Evolutionary conservation across 1,140 invertebrate species (phyloP), one percentile per base, ranked within the genome.

Genomic region (Heliconius eleuchia): DNA sequence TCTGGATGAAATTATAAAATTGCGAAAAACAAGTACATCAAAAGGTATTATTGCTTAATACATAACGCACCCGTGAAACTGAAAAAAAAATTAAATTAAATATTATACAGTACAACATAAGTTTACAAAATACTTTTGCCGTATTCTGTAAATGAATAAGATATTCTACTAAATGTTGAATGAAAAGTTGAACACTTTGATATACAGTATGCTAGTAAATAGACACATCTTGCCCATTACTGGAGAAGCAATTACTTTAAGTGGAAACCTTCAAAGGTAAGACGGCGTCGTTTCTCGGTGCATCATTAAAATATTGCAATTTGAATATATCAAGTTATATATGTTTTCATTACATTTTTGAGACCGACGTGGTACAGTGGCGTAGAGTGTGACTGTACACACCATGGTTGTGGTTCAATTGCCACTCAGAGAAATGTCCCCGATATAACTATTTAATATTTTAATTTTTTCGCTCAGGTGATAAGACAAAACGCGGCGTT

Each of bases 191-290:
- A 66, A n/a, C 60, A 16, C 27, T 66, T 30, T 66, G 23, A 66
- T 66, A 30, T 30, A 66, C 23, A 23, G 27, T 66, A 66, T 66
- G 27, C 60, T 18, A 30, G 60, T 66, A 66, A 66, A 66, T 66
- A 66, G 60, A 66, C 27, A 66, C 60, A 66, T 66, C 23, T 66
- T 66, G 60, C 4, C 60, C 60, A 66, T 66, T 66, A 66, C 60
- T 66, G 60, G 60, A 9, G 60, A 66, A 66, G 60, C 60, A 66
- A 66, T 66, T 66, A 66, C 60, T 66, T 66, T 66, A 66, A 66
- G 60, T 66, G 60, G 60, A 23, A 66, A 66, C 27, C 60, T 66
- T 66, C 60, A 66, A 66, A 66, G 60, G 60, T 66, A 66, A 66
- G 60, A 66, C 23, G 30, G 11, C 57, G 57, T 66, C 27, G 60